Percentiles rank a stretch among this genome's conserved stretches.
Evolutionary conservation across 2,113 vertebrate genomes (phyloP).

Genomic region (Typhlomys cinereus): DNA sequence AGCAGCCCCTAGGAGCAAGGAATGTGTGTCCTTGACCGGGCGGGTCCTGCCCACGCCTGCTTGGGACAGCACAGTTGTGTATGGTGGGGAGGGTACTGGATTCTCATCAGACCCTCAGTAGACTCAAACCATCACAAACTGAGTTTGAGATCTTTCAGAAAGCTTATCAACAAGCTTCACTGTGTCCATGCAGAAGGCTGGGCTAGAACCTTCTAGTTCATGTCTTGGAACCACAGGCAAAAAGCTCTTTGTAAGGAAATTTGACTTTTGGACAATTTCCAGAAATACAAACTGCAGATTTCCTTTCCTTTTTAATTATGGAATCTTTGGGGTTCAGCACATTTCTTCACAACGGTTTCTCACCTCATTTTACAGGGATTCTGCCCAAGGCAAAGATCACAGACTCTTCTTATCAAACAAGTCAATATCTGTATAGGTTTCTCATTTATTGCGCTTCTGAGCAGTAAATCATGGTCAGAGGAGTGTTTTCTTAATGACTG

Average conservation of each 20-base stretch:
- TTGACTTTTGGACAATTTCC: background rate
- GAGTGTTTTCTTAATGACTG: background rate
- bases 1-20: too few species aligned
- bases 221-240: background rate
- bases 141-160: too few species aligned
- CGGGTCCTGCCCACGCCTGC: too few species aligned
- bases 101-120: too few species aligned
- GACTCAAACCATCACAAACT: too few species aligned
- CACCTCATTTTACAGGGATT: background rate
- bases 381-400: background rate
- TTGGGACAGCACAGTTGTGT: too few species aligned
- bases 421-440: rapidly evolving
- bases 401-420: background rate
- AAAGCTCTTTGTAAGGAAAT: background rate
- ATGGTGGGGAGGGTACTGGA: too few species aligned
- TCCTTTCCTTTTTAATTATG: background rate
- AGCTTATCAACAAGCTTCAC: too few species aligned
- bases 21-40: too few species aligned
- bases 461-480: background rate
- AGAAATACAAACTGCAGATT: background rate
- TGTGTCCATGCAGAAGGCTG: too few species aligned
- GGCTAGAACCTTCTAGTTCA: rapidly evolving
- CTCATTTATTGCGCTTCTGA: background rate
- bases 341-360: background rate
- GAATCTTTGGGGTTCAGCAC: background rate